phyloP scores from a whole-genome alignment of 1,140 invertebrate genomes.

The Drosophila kanapiae region DNA sequence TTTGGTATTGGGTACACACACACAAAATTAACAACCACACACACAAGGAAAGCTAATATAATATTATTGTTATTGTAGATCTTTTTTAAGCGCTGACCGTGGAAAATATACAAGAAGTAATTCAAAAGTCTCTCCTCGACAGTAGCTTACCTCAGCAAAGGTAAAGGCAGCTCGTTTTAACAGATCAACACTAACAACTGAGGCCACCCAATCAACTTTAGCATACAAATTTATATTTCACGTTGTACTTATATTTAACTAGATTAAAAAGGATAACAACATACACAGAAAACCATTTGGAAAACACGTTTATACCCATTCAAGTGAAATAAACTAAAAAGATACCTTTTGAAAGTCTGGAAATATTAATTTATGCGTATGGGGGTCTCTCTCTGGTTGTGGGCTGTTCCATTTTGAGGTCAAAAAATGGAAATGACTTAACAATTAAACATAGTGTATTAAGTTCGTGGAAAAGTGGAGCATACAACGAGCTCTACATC shows the following conservation, averaged over 20 bases:
- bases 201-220: slow-evolving; percentile 64
- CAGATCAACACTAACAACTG: slow-evolving; percentile 45
- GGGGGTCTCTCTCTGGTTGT: background rate
- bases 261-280: slow-evolving; percentile 55
- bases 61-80: slow-evolving; percentile 81
- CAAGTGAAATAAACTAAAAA: slow-evolving; percentile 65
- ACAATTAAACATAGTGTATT: too few species aligned
- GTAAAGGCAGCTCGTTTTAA: slow-evolving; percentile 22
- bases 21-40: slow-evolving; percentile 14
- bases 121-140: slow-evolving; percentile 54
- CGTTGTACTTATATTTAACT: slow-evolving; percentile 66
- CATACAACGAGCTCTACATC: too few species aligned
- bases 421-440: too few species aligned
- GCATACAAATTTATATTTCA: slow-evolving; percentile 78
- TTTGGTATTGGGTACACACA: slow-evolving; percentile 72
- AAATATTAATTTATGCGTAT: background rate
- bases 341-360: slow-evolving; percentile 39
- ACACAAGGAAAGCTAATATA: slow-evolving; percentile 44
- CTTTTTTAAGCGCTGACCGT: slow-evolving; percentile 68
- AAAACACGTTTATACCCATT: slow-evolving; percentile 60
- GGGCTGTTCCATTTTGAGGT: background rate
- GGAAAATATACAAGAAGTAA: slow-evolving; percentile 32
- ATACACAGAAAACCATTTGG: slow-evolving; percentile 46
- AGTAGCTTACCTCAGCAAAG: slow-evolving; percentile 61
- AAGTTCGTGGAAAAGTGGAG: too few species aligned